A percentile compares a stretch with the other conserved stretches of the same genome.
These are phyloP conservation scores for Psittacula echo DNA, from an alignment of 2,797 vertebrate species.

Conservation along the genomic window DNA sequence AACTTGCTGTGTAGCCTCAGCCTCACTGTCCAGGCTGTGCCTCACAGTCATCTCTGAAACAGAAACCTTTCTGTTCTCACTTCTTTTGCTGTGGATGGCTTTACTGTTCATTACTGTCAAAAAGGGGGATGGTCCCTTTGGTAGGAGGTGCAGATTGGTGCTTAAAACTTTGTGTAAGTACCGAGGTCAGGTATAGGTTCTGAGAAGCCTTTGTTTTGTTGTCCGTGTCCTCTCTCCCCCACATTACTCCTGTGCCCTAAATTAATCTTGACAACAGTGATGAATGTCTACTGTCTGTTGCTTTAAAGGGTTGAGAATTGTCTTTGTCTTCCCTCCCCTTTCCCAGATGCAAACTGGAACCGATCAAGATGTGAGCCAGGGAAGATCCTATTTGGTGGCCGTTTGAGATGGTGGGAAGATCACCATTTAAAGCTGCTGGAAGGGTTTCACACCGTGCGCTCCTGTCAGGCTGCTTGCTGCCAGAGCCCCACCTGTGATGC, in stretches of 20 bases:
- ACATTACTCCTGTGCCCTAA: not conserved
- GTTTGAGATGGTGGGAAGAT: conserved; percentile 66
- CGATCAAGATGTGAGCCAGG: conserved; percentile 56
- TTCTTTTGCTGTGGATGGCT: not conserved
- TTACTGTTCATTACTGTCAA: not conserved
- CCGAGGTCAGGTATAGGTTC: not conserved
- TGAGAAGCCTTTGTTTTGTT: not conserved
- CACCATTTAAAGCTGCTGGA: conserved; percentile 71
- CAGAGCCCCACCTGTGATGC: conserved; percentile 83
- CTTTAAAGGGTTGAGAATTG: conserved; percentile 42
- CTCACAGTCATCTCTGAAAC: not conserved
- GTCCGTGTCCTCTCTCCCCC: not conserved
- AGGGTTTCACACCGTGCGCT: conserved; percentile 66
- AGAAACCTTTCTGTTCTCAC: not conserved
- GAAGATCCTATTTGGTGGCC: conserved; percentile 66
- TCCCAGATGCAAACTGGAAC: conserved; percentile 75
- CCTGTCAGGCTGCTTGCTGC: conserved; percentile 86
- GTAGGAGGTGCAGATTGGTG: not conserved
- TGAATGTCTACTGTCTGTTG: not conserved
- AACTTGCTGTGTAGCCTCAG: not conserved
- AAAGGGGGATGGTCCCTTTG: not conserved
- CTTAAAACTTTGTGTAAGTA: not conserved
- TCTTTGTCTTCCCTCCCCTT: conserved; percentile 45
- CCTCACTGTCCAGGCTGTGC: not conserved
- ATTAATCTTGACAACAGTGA: not conserved